phyloP scores from a whole-genome alignment of 1,140 invertebrate species.

The Euura lappo region DNA sequence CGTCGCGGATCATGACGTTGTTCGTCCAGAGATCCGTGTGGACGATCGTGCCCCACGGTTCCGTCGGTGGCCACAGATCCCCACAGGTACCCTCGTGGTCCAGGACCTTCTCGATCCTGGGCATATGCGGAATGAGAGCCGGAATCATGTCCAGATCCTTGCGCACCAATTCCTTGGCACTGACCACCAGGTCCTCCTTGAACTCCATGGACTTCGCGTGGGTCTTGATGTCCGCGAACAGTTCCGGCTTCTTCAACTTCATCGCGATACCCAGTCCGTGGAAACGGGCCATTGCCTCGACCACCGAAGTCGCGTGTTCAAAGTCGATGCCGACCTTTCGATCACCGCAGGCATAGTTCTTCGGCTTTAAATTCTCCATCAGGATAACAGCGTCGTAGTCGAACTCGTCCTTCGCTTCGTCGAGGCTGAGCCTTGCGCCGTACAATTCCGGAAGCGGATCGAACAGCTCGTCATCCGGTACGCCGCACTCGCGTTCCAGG shows the following conservation, averaged over 20 bases:
- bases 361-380: constrained; percentile 63
- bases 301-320: constrained; percentile 55
- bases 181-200: constrained; percentile 6
- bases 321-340: constrained; percentile 59
- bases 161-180: constrained; percentile 31
- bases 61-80: constrained; percentile 32
- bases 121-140: constrained; percentile 33
- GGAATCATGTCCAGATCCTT: constrained; percentile 16
- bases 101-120: constrained; percentile 41
- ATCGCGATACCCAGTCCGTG: constrained; percentile 66
- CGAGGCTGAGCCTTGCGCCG: constrained; percentile 59
- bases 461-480: constrained; percentile 49
- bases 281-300: constrained; percentile 62
- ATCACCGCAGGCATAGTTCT: constrained; percentile 59
- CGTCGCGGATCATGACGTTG: constrained; percentile 62
- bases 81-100: constrained; percentile 36
- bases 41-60: constrained; percentile 60
- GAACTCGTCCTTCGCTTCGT: constrained; percentile 46
- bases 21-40: constrained; percentile 71
- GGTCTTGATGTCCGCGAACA: constrained; percentile 55
- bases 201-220: constrained; percentile 33
- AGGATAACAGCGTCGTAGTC: constrained; percentile 65
- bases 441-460: constrained; percentile 62
- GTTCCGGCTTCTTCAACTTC: constrained; percentile 58
- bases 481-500: constrained; percentile 46